phyloP scores from a whole-genome alignment of 2,888 invertebrate genomes.

The Blera fallax region DNA sequence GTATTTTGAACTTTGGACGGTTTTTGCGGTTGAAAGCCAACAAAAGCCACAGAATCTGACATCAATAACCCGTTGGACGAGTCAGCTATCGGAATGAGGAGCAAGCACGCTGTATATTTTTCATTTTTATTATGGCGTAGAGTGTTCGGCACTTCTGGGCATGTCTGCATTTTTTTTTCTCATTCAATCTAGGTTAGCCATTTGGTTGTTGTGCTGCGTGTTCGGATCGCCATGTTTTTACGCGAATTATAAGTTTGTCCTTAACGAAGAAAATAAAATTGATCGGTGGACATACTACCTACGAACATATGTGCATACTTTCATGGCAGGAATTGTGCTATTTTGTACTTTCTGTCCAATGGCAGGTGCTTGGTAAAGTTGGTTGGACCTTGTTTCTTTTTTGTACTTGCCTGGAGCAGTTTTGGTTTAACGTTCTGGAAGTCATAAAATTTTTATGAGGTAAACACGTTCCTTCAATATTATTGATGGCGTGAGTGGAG shows the following conservation, averaged over 20 bases:
- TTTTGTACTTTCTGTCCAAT: neutral
- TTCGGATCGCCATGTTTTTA: conserved; percentile 26
- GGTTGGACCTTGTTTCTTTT: neutral
- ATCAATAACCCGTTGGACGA: conserved; percentile 64
- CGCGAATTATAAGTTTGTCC: conserved; percentile 40
- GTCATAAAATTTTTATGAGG: neutral
- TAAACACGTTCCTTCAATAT: neutral
- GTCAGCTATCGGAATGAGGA: conserved; percentile 26
- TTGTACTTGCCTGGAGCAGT: neutral
- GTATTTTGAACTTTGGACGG: conserved; percentile 65
- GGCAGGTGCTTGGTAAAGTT: conserved; percentile 19
- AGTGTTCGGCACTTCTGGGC: conserved; percentile 32
- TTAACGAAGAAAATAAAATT: conserved; percentile 28
- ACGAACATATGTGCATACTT: neutral
- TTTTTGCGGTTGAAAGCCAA: conserved; percentile 23
- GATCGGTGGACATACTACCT: neutral
- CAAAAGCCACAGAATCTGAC: conserved; percentile 43
- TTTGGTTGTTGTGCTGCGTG: conserved; percentile 11
- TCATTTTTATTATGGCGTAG: neutral
- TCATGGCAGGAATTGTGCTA: neutral
- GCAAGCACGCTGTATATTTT: conserved; percentile 4
- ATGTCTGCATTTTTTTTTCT: conserved; percentile 30
- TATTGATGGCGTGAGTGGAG: neutral
- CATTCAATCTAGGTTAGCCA: conserved; percentile 49
- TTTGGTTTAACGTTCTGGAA: neutral